Percentiles rank a stretch among this genome's conserved stretches.
Conservation (phyloP, 2,797 vertebrate genomes). For the Sebastes elongatus region DNA sequence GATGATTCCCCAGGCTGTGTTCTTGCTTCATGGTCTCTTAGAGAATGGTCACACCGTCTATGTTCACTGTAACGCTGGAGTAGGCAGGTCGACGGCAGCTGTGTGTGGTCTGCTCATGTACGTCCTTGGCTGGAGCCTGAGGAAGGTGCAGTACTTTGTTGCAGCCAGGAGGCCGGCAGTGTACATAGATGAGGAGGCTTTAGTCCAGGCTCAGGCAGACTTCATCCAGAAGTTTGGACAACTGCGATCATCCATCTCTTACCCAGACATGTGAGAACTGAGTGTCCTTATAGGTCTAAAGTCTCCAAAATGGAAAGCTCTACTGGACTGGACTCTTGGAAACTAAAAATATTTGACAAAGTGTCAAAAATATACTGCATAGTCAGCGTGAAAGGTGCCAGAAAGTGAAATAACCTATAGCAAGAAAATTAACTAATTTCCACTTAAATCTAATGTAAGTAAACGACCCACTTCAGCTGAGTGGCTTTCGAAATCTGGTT, state of each 20-base stretch:
- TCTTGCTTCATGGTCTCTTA: conserved; percentile 90
- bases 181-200: conserved; percentile 94
- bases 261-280: conserved; percentile 44
- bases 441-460: conserved; percentile 14
- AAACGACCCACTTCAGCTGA: conserved; percentile 37
- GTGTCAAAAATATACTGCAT: not conserved
- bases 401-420: conserved; percentile 12
- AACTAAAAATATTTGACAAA: not conserved
- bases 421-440: conserved; percentile 13
- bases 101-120: conserved; percentile 95
- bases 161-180: conserved; percentile 87
- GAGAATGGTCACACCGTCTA: conserved; percentile 94
- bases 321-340: not conserved
- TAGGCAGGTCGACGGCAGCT: conserved; percentile 92
- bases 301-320: not conserved
- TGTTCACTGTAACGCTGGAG: conserved; percentile 95
- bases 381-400: not conserved
- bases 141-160: conserved; percentile 94
- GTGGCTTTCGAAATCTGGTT: conserved; percentile 34
- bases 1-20: conserved; percentile 97
- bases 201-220: conserved; percentile 87
- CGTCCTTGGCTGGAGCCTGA: conserved; percentile 89
- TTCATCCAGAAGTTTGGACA: conserved; percentile 81
- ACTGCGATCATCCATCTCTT: conserved; percentile 56
- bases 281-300: not conserved